Evolutionary conservation across 2,113 vertebrate species (phyloP).

Genomic region (Callopanchax toddi): DNA sequence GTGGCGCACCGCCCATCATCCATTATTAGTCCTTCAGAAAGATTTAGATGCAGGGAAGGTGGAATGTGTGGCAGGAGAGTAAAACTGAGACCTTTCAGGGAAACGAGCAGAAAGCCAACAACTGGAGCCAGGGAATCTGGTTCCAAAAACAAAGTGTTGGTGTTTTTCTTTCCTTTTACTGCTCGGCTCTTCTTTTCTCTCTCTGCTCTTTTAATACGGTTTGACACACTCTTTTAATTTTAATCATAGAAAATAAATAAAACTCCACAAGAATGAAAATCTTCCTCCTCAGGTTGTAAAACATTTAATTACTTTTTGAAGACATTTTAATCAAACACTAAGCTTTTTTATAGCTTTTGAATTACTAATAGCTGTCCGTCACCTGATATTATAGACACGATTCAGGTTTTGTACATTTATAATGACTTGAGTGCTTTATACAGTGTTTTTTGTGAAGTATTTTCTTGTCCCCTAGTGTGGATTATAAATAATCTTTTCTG

Average conservation of each 20-base stretch:
- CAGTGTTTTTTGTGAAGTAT: constrained; percentile 16
- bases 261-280: constrained; percentile 19
- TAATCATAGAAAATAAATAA: constrained; percentile 1
- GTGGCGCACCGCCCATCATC: constrained; percentile 55
- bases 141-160: constrained; percentile 71
- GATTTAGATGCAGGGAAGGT: constrained; percentile 43
- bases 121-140: constrained; percentile 54
- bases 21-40: constrained; percentile 47
- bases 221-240: constrained; percentile 22
- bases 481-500: constrained; percentile 26
- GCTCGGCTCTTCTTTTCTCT: constrained; percentile 33
- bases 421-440: constrained; percentile 13
- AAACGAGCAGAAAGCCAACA: constrained; percentile 39
- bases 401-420: constrained; percentile 4
- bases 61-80: constrained; percentile 38
- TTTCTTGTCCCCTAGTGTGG: constrained; percentile 29
- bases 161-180: constrained; percentile 55
- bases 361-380: background rate
- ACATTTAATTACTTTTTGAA: background rate
- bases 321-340: constrained; percentile 10
- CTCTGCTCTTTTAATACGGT: constrained; percentile 5
- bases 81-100: constrained; percentile 24
- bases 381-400: no score
- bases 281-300: background rate
- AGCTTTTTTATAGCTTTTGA: background rate